A percentile compares a stretch with the other conserved stretches of the same genome.
Evolutionary conservation across 2,113 vertebrate species (phyloP).

Genomic region (Narcine bancroftii): DNA sequence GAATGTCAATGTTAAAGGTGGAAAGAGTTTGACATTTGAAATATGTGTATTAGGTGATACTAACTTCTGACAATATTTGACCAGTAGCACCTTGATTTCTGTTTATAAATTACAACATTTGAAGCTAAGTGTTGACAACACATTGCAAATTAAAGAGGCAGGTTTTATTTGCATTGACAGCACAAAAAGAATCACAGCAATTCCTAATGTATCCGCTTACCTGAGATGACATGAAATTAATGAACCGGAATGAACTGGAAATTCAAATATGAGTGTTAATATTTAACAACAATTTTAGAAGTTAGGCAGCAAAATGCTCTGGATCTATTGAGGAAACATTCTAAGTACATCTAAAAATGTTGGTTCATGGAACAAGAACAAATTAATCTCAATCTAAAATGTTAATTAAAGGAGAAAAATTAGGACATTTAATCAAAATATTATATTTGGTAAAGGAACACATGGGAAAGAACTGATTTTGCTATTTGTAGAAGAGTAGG

Average conservation of each 20-base stretch:
- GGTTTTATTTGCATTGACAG: neutral
- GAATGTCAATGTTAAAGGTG: neutral
- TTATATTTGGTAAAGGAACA: neutral
- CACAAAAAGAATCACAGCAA: slow-evolving; percentile 9
- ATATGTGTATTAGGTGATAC: neutral
- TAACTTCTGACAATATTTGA: neutral
- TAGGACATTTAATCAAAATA: neutral
- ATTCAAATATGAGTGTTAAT: slow-evolving; percentile 35
- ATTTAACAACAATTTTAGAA: neutral
- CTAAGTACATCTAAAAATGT: slow-evolving; percentile 3
- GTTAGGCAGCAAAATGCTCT: neutral
- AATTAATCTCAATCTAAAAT: neutral
- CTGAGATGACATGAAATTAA: slow-evolving; percentile 17
- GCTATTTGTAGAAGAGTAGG: no score
- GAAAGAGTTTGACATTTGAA: neutral
- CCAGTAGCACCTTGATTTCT: neutral
- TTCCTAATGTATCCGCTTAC: slow-evolving; percentile 1
- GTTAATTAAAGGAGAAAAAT: neutral
- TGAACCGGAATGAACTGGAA: slow-evolving; percentile 36
- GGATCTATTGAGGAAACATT: slow-evolving; percentile 20
- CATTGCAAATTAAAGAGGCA: neutral
- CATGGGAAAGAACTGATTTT: neutral
- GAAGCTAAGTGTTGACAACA: neutral
- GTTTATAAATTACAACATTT: neutral
- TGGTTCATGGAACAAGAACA: neutral